Percentiles rank a stretch among this genome's conserved stretches.
Conservation (phyloP, 2,113 vertebrate genomes). For the Larimichthys polyactis region DNA sequence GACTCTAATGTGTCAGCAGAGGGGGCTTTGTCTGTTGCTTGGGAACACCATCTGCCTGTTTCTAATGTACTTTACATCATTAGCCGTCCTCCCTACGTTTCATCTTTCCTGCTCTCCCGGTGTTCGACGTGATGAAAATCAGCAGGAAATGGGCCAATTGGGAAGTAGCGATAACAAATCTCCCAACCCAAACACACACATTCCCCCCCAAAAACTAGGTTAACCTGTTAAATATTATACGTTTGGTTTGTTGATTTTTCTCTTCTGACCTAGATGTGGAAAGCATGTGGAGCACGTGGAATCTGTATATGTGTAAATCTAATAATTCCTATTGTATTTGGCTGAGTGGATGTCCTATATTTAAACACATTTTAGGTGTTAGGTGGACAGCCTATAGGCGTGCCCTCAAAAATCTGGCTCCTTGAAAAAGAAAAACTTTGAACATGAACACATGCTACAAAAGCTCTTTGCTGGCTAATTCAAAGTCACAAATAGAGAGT, state of each 20-base stretch:
- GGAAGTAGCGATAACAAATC: slow-evolving; percentile 61
- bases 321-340: background rate
- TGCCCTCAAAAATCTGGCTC: background rate
- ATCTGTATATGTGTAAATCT: background rate
- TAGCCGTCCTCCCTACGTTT: slow-evolving; percentile 65
- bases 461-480: background rate
- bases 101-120: slow-evolving; percentile 57
- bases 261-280: background rate
- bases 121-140: slow-evolving; percentile 70
- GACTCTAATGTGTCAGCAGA: slow-evolving; percentile 75
- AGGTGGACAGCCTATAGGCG: background rate
- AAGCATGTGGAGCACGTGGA: background rate
- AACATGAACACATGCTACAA: background rate
- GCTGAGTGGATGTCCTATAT: background rate
- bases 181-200: background rate
- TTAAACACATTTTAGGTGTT: background rate
- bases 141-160: slow-evolving; percentile 55
- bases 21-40: slow-evolving; percentile 82
- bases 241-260: background rate
- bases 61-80: slow-evolving; percentile 81
- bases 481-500: too few relatives aligned
- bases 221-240: slow-evolving; percentile 4
- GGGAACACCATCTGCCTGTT: slow-evolving; percentile 83
- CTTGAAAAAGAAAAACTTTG: background rate
- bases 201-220: background rate